Percentiles rank a stretch among this genome's conserved stretches.
Conservation (phyloP, 2,888 invertebrate species). For the Tholera decimalis region DNA sequence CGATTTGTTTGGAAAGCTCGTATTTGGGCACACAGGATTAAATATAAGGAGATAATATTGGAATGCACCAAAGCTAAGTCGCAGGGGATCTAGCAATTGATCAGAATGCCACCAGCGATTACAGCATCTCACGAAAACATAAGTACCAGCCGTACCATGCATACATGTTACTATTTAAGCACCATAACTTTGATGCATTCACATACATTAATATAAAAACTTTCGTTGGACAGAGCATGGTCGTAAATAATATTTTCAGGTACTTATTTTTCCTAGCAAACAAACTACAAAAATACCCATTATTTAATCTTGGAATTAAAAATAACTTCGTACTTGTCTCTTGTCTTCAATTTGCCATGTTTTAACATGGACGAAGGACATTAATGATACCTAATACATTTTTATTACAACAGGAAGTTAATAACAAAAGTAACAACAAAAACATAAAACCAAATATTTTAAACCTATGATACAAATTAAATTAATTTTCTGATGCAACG, state of each 20-base stretch:
- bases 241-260: constrained; percentile 62
- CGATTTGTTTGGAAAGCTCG: constrained; percentile 49
- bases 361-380: constrained; percentile 24
- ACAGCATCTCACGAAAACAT: constrained; percentile 33
- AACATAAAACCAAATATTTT: constrained; percentile 47
- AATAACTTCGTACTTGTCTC: constrained; percentile 39
- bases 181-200: constrained; percentile 58
- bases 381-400: constrained; percentile 32
- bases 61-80: constrained; percentile 57
- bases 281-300: constrained; percentile 46
- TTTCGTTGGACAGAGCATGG: constrained; percentile 49
- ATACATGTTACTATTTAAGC: constrained; percentile 14
- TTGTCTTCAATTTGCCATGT: constrained; percentile 15
- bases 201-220: constrained; percentile 35
- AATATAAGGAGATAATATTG: constrained; percentile 30
- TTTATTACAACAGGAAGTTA: constrained; percentile 55
- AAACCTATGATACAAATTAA: constrained; percentile 39
- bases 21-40: constrained; percentile 40
- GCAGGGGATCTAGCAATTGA: constrained; percentile 14
- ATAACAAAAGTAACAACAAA: constrained; percentile 63
- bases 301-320: constrained; percentile 33
- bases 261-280: constrained; percentile 56
- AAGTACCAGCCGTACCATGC: constrained; percentile 65
- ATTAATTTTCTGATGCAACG: constrained; percentile 35
- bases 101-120: constrained; percentile 4